Evolutionary conservation across 1,140 invertebrate species (phyloP).

Genomic region (Macrobrachium nipponense): DNA sequence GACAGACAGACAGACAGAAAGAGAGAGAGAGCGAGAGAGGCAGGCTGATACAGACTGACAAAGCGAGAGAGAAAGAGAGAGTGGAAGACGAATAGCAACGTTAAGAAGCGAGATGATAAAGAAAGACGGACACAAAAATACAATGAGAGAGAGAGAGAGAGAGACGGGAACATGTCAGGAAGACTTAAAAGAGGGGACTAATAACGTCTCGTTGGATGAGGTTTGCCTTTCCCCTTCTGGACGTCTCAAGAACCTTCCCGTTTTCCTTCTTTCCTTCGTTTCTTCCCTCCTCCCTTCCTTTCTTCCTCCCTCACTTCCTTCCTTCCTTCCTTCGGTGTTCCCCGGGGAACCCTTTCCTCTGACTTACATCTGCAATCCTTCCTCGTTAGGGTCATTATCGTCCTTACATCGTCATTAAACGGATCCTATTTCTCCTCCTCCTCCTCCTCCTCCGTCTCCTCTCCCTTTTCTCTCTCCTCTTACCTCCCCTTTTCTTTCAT

Average conservation of each 20-base stretch:
- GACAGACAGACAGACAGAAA: too few species aligned
- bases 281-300: background rate
- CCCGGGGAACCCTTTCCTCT: too few species aligned
- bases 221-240: background rate
- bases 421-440: too few species aligned
- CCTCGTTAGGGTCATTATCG: background rate
- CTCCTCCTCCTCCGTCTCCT: background rate
- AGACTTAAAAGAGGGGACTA: background rate
- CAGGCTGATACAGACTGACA: too few species aligned
- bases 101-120: background rate
- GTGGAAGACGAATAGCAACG: background rate
- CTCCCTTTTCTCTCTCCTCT: background rate
- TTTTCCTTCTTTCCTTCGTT: background rate
- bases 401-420: background rate
- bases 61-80: background rate
- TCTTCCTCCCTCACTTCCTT: background rate
- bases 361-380: background rate
- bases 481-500: background rate
- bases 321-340: background rate
- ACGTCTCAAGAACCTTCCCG: background rate
- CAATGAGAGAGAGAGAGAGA: background rate
- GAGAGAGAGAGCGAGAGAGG: background rate
- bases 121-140: background rate
- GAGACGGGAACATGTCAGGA: background rate
- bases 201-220: background rate